Evolutionary conservation across 2,888 invertebrate species (phyloP).

Genomic region (Cosmia pyralina): DNA sequence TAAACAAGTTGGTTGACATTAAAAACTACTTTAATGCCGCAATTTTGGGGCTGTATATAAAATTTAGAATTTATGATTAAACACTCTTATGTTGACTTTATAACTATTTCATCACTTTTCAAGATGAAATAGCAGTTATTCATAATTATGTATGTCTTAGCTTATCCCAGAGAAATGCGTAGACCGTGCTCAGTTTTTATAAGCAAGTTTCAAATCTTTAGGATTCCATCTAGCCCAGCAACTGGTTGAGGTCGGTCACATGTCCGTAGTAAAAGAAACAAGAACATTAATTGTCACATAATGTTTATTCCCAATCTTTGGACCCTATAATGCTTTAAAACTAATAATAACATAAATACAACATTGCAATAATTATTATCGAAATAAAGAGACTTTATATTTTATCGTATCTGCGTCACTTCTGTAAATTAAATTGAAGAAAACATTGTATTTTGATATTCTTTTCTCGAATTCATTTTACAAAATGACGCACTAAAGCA

Average conservation of each 20-base stretch:
- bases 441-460: constrained; percentile 44
- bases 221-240: neutral
- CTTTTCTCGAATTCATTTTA: constrained; percentile 74
- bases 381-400: constrained; percentile 78
- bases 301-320: constrained; percentile 93
- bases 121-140: constrained; percentile 22
- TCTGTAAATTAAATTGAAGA: constrained; percentile 75
- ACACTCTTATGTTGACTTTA: constrained; percentile 31
- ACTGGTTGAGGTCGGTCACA: constrained; percentile 21
- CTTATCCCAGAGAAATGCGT: neutral
- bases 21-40: constrained; percentile 56
- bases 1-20: constrained; percentile 66
- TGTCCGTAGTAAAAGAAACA: constrained; percentile 77
- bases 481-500: constrained; percentile 77
- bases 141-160: constrained; percentile 13
- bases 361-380: constrained; percentile 86
- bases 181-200: neutral
- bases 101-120: constrained; percentile 27
- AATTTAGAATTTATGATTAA: constrained; percentile 47
- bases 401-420: constrained; percentile 68
- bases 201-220: neutral
- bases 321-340: constrained; percentile 93
- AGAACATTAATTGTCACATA: constrained; percentile 88
- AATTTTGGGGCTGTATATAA: constrained; percentile 45
- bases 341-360: constrained; percentile 90